A percentile compares a stretch with the other conserved stretches of the same genome.
These are phyloP conservation scores for Phalacrocorax aristotelis DNA, from an alignment of 2,113 vertebrate genomes.

Conservation along the genomic window DNA sequence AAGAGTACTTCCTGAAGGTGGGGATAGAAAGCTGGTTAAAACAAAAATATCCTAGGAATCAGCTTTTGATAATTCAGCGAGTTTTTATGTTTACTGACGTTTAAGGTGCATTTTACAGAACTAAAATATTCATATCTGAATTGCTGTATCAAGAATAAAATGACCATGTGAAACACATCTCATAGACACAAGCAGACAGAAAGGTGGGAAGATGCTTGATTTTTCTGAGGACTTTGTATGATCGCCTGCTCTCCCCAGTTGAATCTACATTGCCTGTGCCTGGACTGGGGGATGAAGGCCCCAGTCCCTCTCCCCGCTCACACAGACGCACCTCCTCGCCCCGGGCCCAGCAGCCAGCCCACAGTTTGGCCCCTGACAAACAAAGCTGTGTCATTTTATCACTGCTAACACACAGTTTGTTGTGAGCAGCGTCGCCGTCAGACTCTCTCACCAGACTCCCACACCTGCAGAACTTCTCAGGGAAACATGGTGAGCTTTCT, in stretches of 20 bases:
- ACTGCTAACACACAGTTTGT: neutral
- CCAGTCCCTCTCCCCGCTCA: neutral
- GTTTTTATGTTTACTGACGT: neutral
- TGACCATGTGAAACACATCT: neutral
- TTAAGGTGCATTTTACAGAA: neutral
- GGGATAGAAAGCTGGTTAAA: neutral
- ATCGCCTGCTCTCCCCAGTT: neutral
- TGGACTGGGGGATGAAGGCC: too few species aligned
- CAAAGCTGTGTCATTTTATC: neutral
- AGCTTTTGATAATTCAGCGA: neutral
- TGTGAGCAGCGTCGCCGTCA: neutral
- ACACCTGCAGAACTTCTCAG: neutral
- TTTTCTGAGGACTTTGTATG: neutral
- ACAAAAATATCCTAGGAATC: neutral
- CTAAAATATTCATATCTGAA: neutral
- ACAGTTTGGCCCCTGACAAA: neutral
- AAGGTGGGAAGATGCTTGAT: neutral
- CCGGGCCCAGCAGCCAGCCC: too few species aligned
- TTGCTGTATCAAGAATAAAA: neutral
- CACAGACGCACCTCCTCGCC: neutral
- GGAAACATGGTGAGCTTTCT: neutral
- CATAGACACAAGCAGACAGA: neutral
- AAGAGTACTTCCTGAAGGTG: neutral
- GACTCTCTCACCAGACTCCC: neutral
- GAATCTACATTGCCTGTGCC: accelerated